phyloP scores from a whole-genome alignment of 2,888 invertebrate species.

The Drosophila quinaria region DNA sequence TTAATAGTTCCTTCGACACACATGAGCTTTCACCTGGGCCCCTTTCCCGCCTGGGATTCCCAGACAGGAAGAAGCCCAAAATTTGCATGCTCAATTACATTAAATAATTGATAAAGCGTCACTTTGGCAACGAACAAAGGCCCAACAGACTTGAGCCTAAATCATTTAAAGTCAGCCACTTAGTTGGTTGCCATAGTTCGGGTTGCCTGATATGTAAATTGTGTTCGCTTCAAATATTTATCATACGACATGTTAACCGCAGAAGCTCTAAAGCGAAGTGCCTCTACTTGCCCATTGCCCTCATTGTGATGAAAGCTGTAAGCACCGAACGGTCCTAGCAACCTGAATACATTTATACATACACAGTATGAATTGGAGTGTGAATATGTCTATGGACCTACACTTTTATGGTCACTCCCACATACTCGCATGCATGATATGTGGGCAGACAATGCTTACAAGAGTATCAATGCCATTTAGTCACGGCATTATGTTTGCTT shows the following conservation, averaged over 20 bases:
- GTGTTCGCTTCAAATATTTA: constrained; percentile 64
- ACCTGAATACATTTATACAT: background rate
- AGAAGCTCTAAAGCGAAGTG: constrained; percentile 29
- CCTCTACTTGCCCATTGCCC: constrained; percentile 13
- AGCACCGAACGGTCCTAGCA: background rate
- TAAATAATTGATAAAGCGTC: constrained; percentile 50
- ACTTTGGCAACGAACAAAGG: constrained; percentile 46
- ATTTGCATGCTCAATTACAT: constrained; percentile 47
- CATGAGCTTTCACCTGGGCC: constrained; percentile 9
- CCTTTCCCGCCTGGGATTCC: background rate
- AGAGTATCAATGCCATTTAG: constrained; percentile 40
- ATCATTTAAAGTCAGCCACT: constrained; percentile 38
- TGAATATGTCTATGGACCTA: constrained; percentile 6
- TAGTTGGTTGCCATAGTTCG: constrained; percentile 31
- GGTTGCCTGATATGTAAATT: constrained; percentile 25
- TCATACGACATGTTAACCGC: constrained; percentile 55
- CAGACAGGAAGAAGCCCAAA: constrained; percentile 3
- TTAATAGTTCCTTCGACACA: constrained; percentile 21
- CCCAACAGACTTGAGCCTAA: constrained; percentile 29
- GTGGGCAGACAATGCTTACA: constrained; percentile 16
- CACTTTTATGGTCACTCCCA: constrained; percentile 20
- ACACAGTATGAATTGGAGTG: background rate
- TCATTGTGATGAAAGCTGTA: constrained; percentile 28
- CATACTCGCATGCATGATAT: constrained; percentile 7
- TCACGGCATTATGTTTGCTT: constrained; percentile 17